Conservation (phyloP, 2,888 invertebrate genomes). For the Exephanes ischioxanthus region DNA sequence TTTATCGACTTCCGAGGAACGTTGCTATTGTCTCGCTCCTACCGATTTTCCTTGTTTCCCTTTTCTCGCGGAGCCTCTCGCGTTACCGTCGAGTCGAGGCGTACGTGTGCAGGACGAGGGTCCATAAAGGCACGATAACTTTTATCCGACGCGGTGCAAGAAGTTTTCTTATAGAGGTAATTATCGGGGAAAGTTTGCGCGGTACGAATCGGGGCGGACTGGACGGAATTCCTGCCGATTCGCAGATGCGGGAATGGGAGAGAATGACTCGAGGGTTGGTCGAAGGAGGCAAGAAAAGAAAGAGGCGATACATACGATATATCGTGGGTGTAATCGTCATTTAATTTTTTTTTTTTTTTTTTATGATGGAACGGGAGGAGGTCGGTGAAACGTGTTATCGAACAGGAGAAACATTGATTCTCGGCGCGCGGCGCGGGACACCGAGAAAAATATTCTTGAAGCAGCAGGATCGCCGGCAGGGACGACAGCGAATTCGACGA, state of each 20-base stretch:
- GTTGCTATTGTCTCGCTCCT: conserved; percentile 12
- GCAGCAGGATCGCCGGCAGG: conserved; percentile 41
- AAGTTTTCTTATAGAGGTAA: conserved; percentile 73
- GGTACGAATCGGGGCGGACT: conserved; percentile 20
- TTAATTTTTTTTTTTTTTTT: conserved; percentile 43
- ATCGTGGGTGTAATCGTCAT: conserved; percentile 36
- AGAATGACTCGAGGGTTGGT: not conserved
- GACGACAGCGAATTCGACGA: conserved; percentile 50
- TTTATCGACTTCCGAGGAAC: conserved; percentile 62
- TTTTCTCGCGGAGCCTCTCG: conserved; percentile 60
- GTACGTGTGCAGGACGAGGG: conserved; percentile 25
- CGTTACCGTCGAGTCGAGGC: conserved; percentile 5
- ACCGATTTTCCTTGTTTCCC: conserved; percentile 22
- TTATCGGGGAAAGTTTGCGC: conserved; percentile 70
- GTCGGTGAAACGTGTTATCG: conserved; percentile 59
- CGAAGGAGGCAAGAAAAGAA: conserved; percentile 39
- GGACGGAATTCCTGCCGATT: conserved; percentile 49
- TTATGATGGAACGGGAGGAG: conserved; percentile 51
- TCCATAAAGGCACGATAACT: conserved; percentile 65
- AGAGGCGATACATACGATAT: conserved; percentile 62
- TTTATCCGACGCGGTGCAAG: conserved; percentile 59
- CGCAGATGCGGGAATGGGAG: conserved; percentile 32
- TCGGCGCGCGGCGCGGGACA: conserved; percentile 28
- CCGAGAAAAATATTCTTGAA: conserved; percentile 29
- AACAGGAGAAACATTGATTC: conserved; percentile 60